Evolutionary conservation across 2,888 invertebrate genomes (phyloP).

Genomic region (Tricholauxania praeusta): DNA sequence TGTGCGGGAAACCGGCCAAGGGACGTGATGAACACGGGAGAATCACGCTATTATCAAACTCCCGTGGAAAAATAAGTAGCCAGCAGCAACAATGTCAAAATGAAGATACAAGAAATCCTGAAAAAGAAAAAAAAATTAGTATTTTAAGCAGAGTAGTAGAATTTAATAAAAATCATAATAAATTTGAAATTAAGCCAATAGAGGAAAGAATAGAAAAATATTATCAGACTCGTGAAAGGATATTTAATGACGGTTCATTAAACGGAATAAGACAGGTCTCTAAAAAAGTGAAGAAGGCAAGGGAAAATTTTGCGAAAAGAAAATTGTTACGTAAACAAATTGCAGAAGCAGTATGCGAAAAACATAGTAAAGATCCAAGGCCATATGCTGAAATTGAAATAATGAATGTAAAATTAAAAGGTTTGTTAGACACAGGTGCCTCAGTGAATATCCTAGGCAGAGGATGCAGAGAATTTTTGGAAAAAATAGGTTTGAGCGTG

Average conservation of each 20-base stretch:
- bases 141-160: too few relatives aligned
- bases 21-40: conserved; percentile 22
- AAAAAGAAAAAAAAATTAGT: too few relatives aligned
- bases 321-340: neutral
- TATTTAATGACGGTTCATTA: neutral
- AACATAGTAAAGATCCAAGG: neutral
- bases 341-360: neutral
- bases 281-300: neutral
- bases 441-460: neutral
- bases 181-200: neutral
- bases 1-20: conserved; percentile 23
- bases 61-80: neutral
- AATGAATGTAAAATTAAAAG: neutral
- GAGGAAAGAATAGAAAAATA: neutral
- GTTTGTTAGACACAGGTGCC: conserved; percentile 4
- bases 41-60: neutral
- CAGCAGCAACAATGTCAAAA: too few relatives aligned
- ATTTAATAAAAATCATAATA: neutral
- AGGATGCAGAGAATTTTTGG: conserved; percentile 6
- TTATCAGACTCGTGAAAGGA: neutral
- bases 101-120: too few relatives aligned
- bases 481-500: neutral
- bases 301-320: neutral
- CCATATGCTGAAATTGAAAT: neutral
- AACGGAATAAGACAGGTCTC: neutral